Conservation (phyloP, 2,113 vertebrate genomes). For the Pygoscelis adeliae region DNA sequence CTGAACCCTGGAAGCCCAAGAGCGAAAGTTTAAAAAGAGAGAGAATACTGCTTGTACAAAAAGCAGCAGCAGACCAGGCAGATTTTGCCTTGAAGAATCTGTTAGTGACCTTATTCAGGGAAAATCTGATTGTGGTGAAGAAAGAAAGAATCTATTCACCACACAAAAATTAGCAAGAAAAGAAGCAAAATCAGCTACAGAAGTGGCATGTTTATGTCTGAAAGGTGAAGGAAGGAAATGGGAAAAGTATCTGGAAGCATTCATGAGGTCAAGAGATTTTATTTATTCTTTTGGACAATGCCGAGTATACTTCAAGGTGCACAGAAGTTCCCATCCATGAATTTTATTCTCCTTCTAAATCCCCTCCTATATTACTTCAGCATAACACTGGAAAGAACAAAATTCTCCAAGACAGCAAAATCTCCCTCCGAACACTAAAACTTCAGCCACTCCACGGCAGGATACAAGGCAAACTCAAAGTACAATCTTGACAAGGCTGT, state of each 20-base stretch:
- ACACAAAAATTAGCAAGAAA: background rate
- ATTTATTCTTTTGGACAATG: background rate
- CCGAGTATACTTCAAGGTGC: background rate
- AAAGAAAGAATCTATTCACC: background rate
- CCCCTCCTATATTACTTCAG: background rate
- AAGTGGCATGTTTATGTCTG: background rate
- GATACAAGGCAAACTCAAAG: background rate
- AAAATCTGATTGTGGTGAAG: background rate
- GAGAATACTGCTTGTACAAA: background rate
- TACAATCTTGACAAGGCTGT: background rate
- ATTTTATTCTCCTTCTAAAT: background rate
- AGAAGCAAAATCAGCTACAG: background rate
- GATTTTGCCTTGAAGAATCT: background rate
- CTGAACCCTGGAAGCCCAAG: background rate
- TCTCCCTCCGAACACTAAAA: background rate
- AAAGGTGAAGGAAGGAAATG: conserved; percentile 25
- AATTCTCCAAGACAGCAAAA: background rate
- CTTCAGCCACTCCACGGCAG: background rate
- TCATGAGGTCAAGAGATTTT: background rate
- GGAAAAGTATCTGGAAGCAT: background rate
- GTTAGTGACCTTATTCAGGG: background rate
- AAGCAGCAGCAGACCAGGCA: background rate
- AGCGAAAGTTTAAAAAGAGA: background rate
- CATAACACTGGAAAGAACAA: background rate
- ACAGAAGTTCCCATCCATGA: background rate